These are phyloP conservation scores for Philereme transversata DNA, from an alignment of 2,888 invertebrate species.

Conservation along the genomic window DNA sequence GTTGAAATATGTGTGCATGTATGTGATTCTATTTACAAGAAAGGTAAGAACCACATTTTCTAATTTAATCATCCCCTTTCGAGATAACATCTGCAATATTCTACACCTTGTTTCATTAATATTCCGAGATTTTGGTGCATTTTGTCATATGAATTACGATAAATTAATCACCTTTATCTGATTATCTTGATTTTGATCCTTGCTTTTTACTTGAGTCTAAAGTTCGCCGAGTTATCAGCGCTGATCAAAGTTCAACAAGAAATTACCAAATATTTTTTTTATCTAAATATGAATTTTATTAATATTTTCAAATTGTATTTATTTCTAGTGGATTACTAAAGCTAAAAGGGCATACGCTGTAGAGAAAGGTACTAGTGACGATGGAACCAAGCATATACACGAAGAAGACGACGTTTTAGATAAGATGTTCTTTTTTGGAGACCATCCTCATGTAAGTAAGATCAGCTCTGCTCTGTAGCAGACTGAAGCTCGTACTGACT, in stretches of 20 bases:
- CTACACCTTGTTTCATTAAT: too few species aligned
- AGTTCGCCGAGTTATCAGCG: not conserved
- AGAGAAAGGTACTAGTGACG: constrained; percentile 59
- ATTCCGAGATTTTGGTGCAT: too few species aligned
- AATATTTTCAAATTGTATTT: constrained; percentile 6
- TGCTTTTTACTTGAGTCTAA: not conserved
- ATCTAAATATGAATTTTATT: not conserved
- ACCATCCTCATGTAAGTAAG: constrained; percentile 70
- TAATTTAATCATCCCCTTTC: too few species aligned
- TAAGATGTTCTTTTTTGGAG: constrained; percentile 79
- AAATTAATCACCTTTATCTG: too few species aligned
- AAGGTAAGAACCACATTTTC: constrained; percentile 74
- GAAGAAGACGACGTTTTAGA: constrained; percentile 77
- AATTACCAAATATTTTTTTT: not conserved
- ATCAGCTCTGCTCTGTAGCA: too few species aligned
- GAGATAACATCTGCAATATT: too few species aligned
- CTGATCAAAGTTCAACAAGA: constrained; percentile 3
- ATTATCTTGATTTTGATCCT: not conserved
- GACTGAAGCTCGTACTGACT: too few species aligned
- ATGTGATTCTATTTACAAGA: constrained; percentile 61
- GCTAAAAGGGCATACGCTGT: constrained; percentile 54
- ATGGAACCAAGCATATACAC: constrained; percentile 64
- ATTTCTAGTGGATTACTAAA: constrained; percentile 54
- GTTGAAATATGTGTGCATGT: constrained; percentile 79
- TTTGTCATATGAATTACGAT: too few species aligned